Evolutionary conservation across 2,797 vertebrate genomes (phyloP).

Genomic region (Cheirogaleus major): DNA sequence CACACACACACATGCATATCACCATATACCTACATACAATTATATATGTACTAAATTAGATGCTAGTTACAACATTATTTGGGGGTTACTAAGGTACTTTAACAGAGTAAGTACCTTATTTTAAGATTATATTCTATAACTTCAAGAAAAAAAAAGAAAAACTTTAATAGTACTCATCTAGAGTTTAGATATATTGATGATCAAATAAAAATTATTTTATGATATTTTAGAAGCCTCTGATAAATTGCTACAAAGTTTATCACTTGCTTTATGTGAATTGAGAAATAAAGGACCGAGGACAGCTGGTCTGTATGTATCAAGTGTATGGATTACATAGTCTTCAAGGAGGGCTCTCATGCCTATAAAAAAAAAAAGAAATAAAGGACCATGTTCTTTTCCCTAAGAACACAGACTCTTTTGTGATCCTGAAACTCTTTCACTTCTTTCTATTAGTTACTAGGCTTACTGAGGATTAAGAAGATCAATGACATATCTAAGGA

Average conservation of each 20-base stretch:
- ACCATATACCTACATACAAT: neutral
- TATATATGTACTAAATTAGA: neutral
- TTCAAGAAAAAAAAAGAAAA: neutral
- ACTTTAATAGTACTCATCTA: neutral
- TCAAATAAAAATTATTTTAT: neutral
- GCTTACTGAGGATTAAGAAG: neutral
- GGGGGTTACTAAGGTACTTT: neutral
- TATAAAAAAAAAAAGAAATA: neutral
- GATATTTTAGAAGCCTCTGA: neutral
- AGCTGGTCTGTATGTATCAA: no score
- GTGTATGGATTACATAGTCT: no score
- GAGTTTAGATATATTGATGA: neutral
- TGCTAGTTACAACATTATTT: neutral
- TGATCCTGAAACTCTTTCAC: conserved; percentile 2
- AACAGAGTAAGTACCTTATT: neutral
- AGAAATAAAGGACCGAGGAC: neutral
- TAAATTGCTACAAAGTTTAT: conserved; percentile 8
- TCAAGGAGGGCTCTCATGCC: no score
- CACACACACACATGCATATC: neutral
- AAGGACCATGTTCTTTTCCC: neutral
- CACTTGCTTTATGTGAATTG: neutral
- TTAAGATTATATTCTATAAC: neutral
- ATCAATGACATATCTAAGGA: neutral
- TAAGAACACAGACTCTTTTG: neutral
- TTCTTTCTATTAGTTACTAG: neutral